Base-by-base conservation (phyloP, 2,797 vertebrate genomes). In the Natrix natrix region DNA sequence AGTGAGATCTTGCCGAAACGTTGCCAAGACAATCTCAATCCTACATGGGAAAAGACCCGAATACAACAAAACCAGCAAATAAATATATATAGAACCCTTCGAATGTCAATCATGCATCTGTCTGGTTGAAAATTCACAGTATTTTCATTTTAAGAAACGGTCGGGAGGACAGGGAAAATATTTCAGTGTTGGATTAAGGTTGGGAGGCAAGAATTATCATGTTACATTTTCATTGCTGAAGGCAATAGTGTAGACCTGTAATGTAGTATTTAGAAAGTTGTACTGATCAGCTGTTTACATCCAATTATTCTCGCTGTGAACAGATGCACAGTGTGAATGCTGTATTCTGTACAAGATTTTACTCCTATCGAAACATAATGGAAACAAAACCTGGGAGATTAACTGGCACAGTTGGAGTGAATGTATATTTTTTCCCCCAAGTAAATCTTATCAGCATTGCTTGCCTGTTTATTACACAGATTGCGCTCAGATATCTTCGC, bases 251-350 rank as follows among this genome's bases (percentile, higher is more conserved):
- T 92, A 90, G 57, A 90, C 28, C 17, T 37, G 22, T 52, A 5
- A 0, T 24, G 32, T 78, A 37, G 26, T 48, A 63, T 91, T 92
- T 59, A n/a, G 5, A 52, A 90, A 87, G 91, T 91, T 89, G 86
- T 89, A 91, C 91, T 91, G 91, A 94, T 61, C 93, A 37, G 87
- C 8, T 86, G 66, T 92, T 93, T 93, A 22, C 94, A 90, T 91
- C 95, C 95, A 95, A 95, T 94, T 96, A 88, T 92, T 94, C 32
- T n/a, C 90, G 93, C 88, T 94, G 91, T 93, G 92, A 95, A 92
- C 90, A 95, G 91, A 95, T 93, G 92, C 74, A 26, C 54, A 14
- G 60, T 92, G 6, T 87, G 93, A 66, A 74, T 96, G 54, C 93
- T 95, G 92, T 90, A 48, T 93, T 78, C 93, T 16, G 8, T 95